phyloP scores from a whole-genome alignment of 2,888 invertebrate species.

The Schizotus pectinicornis region DNA sequence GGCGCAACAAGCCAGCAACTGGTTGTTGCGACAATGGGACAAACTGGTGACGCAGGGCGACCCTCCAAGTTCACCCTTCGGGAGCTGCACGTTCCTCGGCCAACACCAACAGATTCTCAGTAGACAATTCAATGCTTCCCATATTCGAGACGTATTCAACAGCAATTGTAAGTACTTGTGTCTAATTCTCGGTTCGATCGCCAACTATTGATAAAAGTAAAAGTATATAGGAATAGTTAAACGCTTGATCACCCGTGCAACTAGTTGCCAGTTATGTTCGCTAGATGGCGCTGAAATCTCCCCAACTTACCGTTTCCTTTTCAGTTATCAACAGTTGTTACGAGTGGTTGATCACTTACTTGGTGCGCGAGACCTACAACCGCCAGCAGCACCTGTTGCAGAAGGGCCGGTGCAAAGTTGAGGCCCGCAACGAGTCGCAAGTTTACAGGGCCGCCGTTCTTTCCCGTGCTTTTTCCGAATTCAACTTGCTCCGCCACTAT shows the following conservation, averaged over 20 bases:
- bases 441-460: conserved; percentile 79
- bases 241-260: too few species aligned
- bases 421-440: conserved; percentile 77
- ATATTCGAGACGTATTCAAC: conserved; percentile 50
- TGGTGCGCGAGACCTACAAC: conserved; percentile 72
- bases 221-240: neutral
- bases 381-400: conserved; percentile 65
- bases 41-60: conserved; percentile 56
- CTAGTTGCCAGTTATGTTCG: neutral
- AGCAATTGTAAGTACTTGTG: conserved; percentile 52
- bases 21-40: conserved; percentile 75
- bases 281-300: neutral
- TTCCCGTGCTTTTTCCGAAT: conserved; percentile 80
- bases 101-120: conserved; percentile 60
- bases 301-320: conserved; percentile 46
- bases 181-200: neutral
- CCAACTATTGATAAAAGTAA: neutral
- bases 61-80: conserved; percentile 70
- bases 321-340: conserved; percentile 75
- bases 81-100: conserved; percentile 72
- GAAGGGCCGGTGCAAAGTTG: conserved; percentile 69
- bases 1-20: conserved; percentile 88
- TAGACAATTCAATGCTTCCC: conserved; percentile 52
- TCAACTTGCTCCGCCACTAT: conserved; percentile 63
- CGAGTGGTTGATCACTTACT: conserved; percentile 84